These are phyloP conservation scores for Eolophus roseicapilla DNA, from an alignment of 2,113 vertebrate genomes.

Conservation along the genomic window DNA sequence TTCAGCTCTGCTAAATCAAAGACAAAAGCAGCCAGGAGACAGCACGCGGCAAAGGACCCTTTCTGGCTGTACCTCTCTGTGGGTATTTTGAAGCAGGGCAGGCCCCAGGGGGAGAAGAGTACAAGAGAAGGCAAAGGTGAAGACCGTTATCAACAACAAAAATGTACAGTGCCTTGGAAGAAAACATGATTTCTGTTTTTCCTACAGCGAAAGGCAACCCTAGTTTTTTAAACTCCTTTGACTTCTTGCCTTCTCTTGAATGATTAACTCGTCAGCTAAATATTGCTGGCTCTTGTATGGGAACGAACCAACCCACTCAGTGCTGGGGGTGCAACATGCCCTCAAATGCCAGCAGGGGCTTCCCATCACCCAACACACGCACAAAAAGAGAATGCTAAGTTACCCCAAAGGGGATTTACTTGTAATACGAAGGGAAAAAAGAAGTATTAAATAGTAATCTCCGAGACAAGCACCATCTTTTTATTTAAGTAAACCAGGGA, in stretches of 20 bases:
- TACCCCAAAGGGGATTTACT: background rate
- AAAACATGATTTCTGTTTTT: background rate
- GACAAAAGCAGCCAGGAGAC: background rate
- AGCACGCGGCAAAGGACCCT: background rate
- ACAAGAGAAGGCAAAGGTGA: background rate
- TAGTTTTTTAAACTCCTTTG: background rate
- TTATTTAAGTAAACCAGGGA: background rate
- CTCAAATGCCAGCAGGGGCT: background rate
- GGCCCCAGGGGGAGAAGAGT: background rate
- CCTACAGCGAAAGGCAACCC: background rate
- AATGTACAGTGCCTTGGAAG: background rate
- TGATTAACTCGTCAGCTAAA: background rate
- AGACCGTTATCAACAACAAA: background rate
- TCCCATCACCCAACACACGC: background rate
- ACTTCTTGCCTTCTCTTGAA: background rate
- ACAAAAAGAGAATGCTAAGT: background rate
- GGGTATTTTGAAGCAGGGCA: background rate
- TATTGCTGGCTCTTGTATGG: background rate
- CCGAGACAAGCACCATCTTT: background rate
- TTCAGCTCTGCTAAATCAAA: background rate
- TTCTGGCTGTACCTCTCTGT: background rate
- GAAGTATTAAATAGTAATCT: background rate
- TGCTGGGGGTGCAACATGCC: background rate
- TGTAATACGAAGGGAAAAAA: background rate
- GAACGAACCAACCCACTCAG: rapidly evolving